Conservation (phyloP, 2,113 vertebrate species). For the Geococcyx californianus region DNA sequence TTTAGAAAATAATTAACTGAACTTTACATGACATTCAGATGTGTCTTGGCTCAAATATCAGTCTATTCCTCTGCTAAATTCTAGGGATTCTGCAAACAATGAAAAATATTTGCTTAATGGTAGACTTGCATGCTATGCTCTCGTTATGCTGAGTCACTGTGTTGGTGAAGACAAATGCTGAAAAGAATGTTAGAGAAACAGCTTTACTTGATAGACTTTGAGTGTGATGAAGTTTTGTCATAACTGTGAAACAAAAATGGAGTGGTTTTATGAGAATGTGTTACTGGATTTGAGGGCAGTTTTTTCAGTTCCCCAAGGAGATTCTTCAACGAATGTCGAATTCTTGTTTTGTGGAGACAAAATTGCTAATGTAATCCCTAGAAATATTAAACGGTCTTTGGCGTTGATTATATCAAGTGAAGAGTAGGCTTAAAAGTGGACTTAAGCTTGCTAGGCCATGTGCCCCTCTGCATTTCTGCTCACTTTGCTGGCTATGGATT, state of each 20-base stretch:
- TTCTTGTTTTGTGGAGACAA: neutral
- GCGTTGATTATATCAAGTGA: neutral
- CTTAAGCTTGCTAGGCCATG: neutral
- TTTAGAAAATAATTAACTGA: constrained; percentile 68
- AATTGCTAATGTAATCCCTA: neutral
- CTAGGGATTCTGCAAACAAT: constrained; percentile 60
- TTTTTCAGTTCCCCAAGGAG: neutral
- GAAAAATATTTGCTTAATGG: constrained; percentile 53
- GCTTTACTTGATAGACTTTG: neutral
- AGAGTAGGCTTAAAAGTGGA: neutral
- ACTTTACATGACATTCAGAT: constrained; percentile 68
- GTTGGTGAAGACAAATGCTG: neutral
- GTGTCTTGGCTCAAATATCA: constrained; percentile 57
- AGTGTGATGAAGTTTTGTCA: neutral
- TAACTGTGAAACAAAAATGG: neutral
- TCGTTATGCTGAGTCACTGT: constrained; percentile 43
- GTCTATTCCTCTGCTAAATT: constrained; percentile 43
- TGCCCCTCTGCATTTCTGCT: neutral
- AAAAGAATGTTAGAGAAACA: neutral
- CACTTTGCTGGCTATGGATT: neutral
- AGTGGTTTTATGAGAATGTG: neutral
- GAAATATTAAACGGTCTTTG: neutral
- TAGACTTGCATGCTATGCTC: neutral
- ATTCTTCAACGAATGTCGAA: neutral
- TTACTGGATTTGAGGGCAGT: neutral